phyloP scores from a whole-genome alignment of 2,888 invertebrate species.

The Limnephilus marmoratus region DNA sequence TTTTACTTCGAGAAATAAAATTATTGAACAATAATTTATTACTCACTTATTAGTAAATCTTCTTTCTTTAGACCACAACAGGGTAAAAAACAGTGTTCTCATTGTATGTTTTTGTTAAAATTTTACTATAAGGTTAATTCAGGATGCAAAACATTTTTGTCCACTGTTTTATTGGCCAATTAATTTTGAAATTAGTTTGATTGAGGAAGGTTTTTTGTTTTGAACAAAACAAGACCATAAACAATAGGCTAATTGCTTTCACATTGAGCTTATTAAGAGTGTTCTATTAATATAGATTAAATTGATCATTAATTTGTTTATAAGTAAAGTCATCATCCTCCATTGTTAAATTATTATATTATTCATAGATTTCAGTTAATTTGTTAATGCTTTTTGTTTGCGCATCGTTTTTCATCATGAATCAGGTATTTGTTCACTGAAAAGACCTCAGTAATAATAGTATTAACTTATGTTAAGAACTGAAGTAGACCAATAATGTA shows the following conservation, averaged over 20 bases:
- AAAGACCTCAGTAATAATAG: constrained; percentile 48
- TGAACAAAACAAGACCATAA: not conserved
- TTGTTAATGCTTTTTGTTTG: constrained; percentile 52
- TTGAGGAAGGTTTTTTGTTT: not conserved
- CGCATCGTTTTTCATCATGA: constrained; percentile 21
- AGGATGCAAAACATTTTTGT: not conserved
- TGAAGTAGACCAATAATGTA: constrained; percentile 57
- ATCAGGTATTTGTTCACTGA: constrained; percentile 42
- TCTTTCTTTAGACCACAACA: constrained; percentile 5
- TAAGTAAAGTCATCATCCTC: constrained; percentile 13
- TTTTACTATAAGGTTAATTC: not conserved
- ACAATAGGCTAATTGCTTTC: not conserved
- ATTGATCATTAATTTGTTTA: not conserved
- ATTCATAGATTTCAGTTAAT: constrained; percentile 50
- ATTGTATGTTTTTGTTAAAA: constrained; percentile 15
- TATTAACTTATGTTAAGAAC: constrained; percentile 57
- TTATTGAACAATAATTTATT: constrained; percentile 5
- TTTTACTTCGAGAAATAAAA: not conserved
- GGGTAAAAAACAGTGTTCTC: constrained; percentile 24
- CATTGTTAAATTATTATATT: constrained; percentile 51
- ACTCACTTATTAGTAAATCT: not conserved
- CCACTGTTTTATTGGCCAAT: not conserved
- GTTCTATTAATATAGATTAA: constrained; percentile 34
- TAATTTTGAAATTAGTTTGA: not conserved
- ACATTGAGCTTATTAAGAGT: constrained; percentile 34